Percentiles rank a stretch among this genome's conserved stretches.
phyloP scores from a whole-genome alignment of 2,797 vertebrate genomes.

The Gephyroberyx darwinii region DNA sequence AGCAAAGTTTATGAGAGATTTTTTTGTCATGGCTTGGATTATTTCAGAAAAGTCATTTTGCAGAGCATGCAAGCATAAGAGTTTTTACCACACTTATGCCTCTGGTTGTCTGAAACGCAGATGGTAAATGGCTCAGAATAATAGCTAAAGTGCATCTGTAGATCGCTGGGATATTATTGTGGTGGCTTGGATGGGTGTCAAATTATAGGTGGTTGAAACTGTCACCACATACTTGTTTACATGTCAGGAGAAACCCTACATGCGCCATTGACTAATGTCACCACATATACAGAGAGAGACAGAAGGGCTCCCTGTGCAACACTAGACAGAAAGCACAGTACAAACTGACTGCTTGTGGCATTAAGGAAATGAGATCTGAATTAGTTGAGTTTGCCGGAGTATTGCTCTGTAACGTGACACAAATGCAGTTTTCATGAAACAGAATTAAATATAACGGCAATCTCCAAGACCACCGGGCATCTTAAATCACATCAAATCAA shows the following conservation, averaged over 20 bases:
- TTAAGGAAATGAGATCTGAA: conserved; percentile 16
- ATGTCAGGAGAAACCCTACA: neutral
- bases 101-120: neutral
- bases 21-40: neutral
- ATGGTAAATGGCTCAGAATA: conserved; percentile 20
- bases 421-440: conserved; percentile 25
- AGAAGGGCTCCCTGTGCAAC: conserved; percentile 3
- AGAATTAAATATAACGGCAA: conserved; percentile 6
- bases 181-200: neutral
- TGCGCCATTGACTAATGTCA: neutral
- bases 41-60: conserved; percentile 4
- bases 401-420: conserved; percentile 28
- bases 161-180: neutral
- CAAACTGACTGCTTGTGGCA: conserved; percentile 11
- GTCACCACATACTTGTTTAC: conserved; percentile 12
- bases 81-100: neutral
- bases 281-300: neutral
- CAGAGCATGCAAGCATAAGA: neutral
- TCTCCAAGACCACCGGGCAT: conserved; percentile 7
- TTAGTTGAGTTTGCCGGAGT: neutral
- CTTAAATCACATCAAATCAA: conserved; percentile 19
- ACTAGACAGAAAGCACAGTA: neutral
- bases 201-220: conserved; percentile 12
- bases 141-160: neutral
- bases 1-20: neutral